Conservation (phyloP, 2,888 invertebrate genomes). For the Ellobium chinense region DNA sequence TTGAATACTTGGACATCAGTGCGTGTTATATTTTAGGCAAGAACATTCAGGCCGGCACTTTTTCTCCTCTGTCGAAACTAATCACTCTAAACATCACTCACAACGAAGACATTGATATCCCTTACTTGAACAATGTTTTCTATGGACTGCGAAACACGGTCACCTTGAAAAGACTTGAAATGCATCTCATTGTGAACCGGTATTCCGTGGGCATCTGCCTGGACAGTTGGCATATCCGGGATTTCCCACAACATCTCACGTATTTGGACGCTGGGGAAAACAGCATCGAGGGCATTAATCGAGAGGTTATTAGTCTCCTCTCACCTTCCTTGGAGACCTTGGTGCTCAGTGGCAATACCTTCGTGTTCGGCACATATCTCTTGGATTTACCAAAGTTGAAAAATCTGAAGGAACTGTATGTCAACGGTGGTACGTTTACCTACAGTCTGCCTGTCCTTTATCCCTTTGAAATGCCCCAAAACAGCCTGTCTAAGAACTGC, state of each 20-base stretch:
- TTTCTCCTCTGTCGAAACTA: constrained; percentile 25
- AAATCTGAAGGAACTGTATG: not conserved
- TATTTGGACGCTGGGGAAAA: constrained; percentile 35
- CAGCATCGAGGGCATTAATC: constrained; percentile 17
- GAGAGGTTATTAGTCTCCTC: constrained; percentile 9
- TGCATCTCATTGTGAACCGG: constrained; percentile 33
- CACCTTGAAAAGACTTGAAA: constrained; percentile 8
- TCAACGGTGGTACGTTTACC: not conserved
- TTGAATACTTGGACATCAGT: constrained; percentile 35
- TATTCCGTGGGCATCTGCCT: constrained; percentile 34
- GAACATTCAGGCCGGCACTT: not conserved
- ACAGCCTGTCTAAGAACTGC: not conserved
- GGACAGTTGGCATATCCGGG: not conserved
- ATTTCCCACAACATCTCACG: constrained; percentile 28
- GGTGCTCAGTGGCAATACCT: constrained; percentile 23
- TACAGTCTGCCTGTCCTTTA: not conserved
- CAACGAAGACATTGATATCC: constrained; percentile 43
- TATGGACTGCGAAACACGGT: constrained; percentile 25
- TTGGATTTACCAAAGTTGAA: constrained; percentile 13
- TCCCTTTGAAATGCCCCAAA: not conserved
- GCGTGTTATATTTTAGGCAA: constrained; percentile 22
- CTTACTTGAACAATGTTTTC: constrained; percentile 27
- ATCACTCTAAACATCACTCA: constrained; percentile 29
- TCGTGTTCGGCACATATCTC: constrained; percentile 43
- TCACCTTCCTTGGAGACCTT: constrained; percentile 30